Evolutionary conservation across 1,140 invertebrate genomes (phyloP), one percentile per base, ranked within the genome.

Genomic region (Charaxes varanes): DNA sequence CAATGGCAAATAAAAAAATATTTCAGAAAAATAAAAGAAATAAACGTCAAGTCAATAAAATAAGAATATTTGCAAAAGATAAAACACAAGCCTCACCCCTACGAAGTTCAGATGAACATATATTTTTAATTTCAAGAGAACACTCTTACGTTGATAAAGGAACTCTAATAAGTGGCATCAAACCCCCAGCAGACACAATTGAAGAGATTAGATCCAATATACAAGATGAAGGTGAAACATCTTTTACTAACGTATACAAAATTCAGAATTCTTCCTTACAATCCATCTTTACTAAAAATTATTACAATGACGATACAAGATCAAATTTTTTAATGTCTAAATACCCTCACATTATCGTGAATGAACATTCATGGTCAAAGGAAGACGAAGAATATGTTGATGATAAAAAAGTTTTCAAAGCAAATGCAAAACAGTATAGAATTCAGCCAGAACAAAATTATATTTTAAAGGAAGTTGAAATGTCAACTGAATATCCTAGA

Each of bases 341-440:
- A 62, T 81, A 81, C 23, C 77, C 77, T n/a, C 77, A 81, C 21
- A 53, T 81, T n/a, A 66, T 81, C 36, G 37, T 67, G 31, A 68
- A 74, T 14, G 58, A 69, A 24, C 35, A 53, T 6, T 34, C 48
- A 0, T 53, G 31, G 33, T 58, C 65, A 1, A 64, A 51, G 41
- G 70, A 74, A 47, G 54, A 49, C 6, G n/a, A 17, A 17, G 30
- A 46, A 27, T 42, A 41, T 10, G 13, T 13, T 15, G 46, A 57
- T 17, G 24, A n/a, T n/a, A n/a, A 51, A 2, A 41, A 14, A 13
- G 4, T 41, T 10, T 16, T 17, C 10, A n/a, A 6, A 15, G 37
- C 6, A 11, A 41, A 28, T 23, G 27, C 28, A 14, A 24, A 24
- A 24, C 23, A 22, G 1, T 38, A 40, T 24, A 45, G 41, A 49